Evolutionary conservation across 2,888 invertebrate species (phyloP), one percentile per base, ranked within the genome.

Genomic region (Macroteleia sp.): DNA sequence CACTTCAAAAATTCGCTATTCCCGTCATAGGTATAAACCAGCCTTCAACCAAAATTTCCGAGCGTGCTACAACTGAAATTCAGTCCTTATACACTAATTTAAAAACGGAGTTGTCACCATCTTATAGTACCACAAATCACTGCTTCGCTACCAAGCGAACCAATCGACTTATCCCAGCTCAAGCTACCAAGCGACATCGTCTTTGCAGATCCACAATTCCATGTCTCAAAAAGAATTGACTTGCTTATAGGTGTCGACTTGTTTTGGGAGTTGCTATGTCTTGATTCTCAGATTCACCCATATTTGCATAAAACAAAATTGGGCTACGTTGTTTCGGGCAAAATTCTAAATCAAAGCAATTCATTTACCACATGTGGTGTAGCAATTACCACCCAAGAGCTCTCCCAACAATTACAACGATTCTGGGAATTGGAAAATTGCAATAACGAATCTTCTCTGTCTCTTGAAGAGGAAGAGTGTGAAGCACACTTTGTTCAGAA

Each of bases 361-460:
- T 36, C 17, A 32, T 52, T 22, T 20, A 48, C 2, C 5, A 30
- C 9, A 25, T 25, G 25, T 25, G 25, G 25, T 25, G 25, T 25
- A 25, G 6, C 25, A 25, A 25, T 25, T 25, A 25, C 25, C 25
- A 25, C 25, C 25, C 25, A 25, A 25, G 25, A 25, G 3, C 3
- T 25, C 25, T 25, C 25, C 3, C 25, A 25, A 25, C 52, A 70
- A 39, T 19, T 70, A 3, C 12, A 22, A 28, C 16, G 17, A 14
- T 70, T 61, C n/a, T 70, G 61, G 61, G 54, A 70, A 42, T 36
- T 61, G 3, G 70, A 70, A 44, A 36, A 54, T 14, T 42, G 52
- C 17, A 6, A 25, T 25, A 25, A 25, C 25, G 25, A 25, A 25
- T 25, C 25, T 25, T 25, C 25, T 25, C 25, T 5, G 4, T 25